These are phyloP conservation scores for Drosophila conformis DNA, from an alignment of 2,888 invertebrate genomes.

Conservation along the genomic window DNA sequence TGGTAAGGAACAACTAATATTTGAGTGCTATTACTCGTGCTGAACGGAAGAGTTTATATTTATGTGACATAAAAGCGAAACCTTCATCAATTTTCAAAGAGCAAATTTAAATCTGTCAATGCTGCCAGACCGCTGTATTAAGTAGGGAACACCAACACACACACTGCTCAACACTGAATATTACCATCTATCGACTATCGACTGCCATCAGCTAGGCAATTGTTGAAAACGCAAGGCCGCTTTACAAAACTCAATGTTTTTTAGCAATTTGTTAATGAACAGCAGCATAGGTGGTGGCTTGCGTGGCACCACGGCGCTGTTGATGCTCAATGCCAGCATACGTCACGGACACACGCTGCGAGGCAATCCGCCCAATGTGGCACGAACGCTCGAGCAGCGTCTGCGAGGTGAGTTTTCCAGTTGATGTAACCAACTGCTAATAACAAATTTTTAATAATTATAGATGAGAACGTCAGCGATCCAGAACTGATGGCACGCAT, in stretches of 20 bases:
- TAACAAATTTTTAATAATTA: background rate
- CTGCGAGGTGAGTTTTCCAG: constrained; percentile 87
- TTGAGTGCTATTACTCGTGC: background rate
- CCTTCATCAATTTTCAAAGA: background rate
- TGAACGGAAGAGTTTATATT: background rate
- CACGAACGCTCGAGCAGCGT: constrained; percentile 89
- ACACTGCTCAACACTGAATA: constrained; percentile 11
- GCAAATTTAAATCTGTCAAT: accelerated
- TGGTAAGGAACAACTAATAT: background rate
- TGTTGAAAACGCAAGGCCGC: constrained; percentile 51
- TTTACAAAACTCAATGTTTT: constrained; percentile 77
- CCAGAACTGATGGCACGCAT: constrained; percentile 87
- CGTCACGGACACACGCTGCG: constrained; percentile 87
- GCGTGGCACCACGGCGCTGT: constrained; percentile 39
- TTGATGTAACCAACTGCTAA: constrained; percentile 58
- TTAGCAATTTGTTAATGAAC: constrained; percentile 79
- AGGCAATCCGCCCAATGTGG: constrained; percentile 90
- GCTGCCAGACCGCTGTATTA: constrained; percentile 29
- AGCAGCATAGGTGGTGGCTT: constrained; percentile 56
- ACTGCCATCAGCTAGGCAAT: constrained; percentile 32
- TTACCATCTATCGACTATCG: constrained; percentile 8
- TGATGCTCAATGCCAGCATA: constrained; percentile 37
- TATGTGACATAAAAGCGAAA: background rate
- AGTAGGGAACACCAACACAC: background rate
- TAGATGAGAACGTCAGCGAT: constrained; percentile 84